A percentile compares a stretch with the other conserved stretches of the same genome.
Evolutionary conservation across 1,140 invertebrate genomes (phyloP).

Genomic region (Macrocentrus cingulum): DNA sequence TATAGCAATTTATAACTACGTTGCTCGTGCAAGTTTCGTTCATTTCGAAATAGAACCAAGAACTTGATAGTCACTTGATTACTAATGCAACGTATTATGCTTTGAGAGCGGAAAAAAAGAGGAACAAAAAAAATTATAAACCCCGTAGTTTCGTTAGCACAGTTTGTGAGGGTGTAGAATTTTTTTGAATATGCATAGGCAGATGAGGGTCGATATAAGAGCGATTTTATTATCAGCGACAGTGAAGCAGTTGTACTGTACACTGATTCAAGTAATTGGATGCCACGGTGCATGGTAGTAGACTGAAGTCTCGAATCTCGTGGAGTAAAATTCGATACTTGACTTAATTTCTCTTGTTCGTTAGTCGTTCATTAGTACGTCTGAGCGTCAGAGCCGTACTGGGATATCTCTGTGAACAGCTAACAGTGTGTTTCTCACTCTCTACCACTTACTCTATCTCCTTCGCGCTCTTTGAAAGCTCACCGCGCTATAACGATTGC

Average conservation of each 20-base stretch:
- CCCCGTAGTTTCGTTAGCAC: too few species aligned
- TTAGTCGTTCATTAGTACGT: conserved; percentile 8
- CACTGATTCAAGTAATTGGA: conserved; percentile 19
- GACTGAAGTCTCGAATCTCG: conserved; percentile 7
- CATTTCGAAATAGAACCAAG: not conserved
- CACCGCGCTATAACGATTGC: not conserved
- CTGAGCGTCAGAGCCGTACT: conserved; percentile 1
- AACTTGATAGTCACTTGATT: not conserved
- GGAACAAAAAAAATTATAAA: too few species aligned
- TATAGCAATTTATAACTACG: conserved; percentile 18
- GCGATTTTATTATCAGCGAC: too few species aligned
- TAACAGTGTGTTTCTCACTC: not conserved
- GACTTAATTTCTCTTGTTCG: conserved; percentile 1
- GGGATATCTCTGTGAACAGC: not conserved
- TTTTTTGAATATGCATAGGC: not conserved
- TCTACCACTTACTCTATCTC: too few species aligned
- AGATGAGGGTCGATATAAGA: too few species aligned
- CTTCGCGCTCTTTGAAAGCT: too few species aligned
- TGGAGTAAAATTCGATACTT: conserved; percentile 21
- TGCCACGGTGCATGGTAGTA: not conserved
- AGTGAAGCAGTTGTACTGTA: too few species aligned
- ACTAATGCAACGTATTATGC: too few species aligned
- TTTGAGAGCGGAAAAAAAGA: too few species aligned
- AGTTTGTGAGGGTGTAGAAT: too few species aligned
- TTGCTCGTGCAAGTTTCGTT: not conserved